Base-by-base conservation (phyloP, 2,888 invertebrate genomes). In the Lepas anatifera region DNA sequence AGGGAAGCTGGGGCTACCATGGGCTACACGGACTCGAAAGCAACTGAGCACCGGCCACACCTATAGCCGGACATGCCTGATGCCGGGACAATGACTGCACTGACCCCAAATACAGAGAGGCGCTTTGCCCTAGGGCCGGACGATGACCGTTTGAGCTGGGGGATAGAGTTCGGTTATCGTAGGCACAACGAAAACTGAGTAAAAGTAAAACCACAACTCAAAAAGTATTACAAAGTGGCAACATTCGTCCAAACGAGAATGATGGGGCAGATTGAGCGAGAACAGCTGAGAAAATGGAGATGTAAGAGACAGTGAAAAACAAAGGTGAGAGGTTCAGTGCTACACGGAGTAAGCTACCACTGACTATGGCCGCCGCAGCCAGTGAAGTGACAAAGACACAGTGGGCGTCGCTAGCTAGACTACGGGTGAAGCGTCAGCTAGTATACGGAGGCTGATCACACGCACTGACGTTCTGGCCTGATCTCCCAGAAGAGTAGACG, bases 271-370 rank as follows among this genome's bases (percentile, higher is more conserved):
- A 64, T 29, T 25, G 69, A 66, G 69, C 32, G 41, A 43, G 63
- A 13, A 66, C 68, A 68, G 68, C 52, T 25, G 37, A 66, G 50
- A 68, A 64, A 66, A 58, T n/a, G 68, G 39, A 67, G 68, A 70
- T 18, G 39, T 46, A 50, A 63, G 69, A 58, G 58, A 39, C 29
- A 25, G 41, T 37, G 37, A 35, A 68, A 29, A 43, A 52, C 68
- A 29, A 43, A 25, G 52, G 48, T 16, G 8, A 25, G 25, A 22
- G 18, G 16, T 32, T 7, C 25, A 32, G 58, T 58, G 58, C 58
- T 58, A 16, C 58, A 58, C 58, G 7, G 32, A 58, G 13, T 27
- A 32, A n/a, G n/a, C 48, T 11, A 25, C 25, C 22, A 25, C 48
- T 10, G 25, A 50, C 48, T 25, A 46, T 3, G 25, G n/a, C 48